These are phyloP conservation scores for Cyaniris semiargus DNA, from an alignment of 2,888 invertebrate species.

Conservation along the genomic window DNA sequence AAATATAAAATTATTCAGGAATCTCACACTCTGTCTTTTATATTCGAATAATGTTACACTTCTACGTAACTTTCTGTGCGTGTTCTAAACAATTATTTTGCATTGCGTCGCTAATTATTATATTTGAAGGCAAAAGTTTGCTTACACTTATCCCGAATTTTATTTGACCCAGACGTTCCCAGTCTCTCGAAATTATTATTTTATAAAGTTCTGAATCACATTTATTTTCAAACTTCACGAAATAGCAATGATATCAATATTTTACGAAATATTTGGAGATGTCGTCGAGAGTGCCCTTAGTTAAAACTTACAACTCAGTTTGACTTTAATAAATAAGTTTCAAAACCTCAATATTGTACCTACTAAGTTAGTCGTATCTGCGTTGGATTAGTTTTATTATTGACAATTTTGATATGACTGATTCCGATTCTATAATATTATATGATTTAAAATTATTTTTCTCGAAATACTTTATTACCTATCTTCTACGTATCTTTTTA, in stretches of 20 bases:
- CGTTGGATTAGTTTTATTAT: not conserved
- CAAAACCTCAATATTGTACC: not conserved
- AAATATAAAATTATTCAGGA: no score
- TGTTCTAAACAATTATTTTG: not conserved
- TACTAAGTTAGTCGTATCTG: not conserved
- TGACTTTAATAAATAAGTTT: not conserved
- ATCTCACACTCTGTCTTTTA: no score
- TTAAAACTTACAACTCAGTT: not conserved
- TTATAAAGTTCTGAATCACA: not conserved
- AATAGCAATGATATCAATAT: not conserved
- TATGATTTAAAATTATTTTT: no score
- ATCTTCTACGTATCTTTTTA: no score
- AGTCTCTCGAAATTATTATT: not conserved
- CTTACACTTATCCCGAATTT: not conserved
- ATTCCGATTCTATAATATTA: no score
- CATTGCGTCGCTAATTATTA: not conserved
- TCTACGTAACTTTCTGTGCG: not conserved
- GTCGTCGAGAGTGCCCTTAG: not conserved
- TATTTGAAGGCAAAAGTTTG: not conserved
- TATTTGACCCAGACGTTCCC: not conserved
- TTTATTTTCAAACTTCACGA: not conserved
- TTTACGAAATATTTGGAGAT: not conserved
- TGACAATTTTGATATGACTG: not conserved
- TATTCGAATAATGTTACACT: not conserved
- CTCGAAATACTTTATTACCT: no score